Evolutionary conservation across 1,140 invertebrate genomes (phyloP).

Genomic region (Pteromalus puparum): DNA sequence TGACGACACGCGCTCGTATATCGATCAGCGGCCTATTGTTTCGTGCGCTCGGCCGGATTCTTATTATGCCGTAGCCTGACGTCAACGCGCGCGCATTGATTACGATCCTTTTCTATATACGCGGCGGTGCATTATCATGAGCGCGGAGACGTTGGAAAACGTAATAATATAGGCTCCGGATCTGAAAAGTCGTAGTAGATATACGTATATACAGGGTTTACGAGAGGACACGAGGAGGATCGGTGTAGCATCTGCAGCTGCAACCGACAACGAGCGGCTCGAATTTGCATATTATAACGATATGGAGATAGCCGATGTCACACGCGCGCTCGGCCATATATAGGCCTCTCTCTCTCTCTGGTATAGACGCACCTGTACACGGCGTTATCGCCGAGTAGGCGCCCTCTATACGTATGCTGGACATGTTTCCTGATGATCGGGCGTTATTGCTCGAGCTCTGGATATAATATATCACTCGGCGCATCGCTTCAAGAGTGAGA

Average conservation of each 20-base stretch:
- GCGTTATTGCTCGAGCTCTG: slow-evolving; percentile 32
- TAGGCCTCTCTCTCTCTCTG: background rate
- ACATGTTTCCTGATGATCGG: slow-evolving; percentile 40
- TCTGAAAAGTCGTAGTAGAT: too few relatives aligned
- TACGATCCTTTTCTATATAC: slow-evolving; percentile 23
- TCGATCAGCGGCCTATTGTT: slow-evolving; percentile 45
- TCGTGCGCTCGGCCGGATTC: slow-evolving; percentile 20
- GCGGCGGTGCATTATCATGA: too few relatives aligned
- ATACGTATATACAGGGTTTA: background rate
- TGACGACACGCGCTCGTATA: slow-evolving; percentile 45
- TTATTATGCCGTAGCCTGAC: slow-evolving; percentile 29
- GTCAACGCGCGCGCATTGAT: slow-evolving; percentile 40
- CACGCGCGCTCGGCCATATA: slow-evolving; percentile 23
- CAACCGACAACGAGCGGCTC: background rate
- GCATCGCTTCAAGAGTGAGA: background rate
- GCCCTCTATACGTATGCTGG: slow-evolving; percentile 5
- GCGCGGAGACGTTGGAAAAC: too few relatives aligned
- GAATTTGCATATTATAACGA: slow-evolving; percentile 55
- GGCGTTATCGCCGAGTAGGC: background rate
- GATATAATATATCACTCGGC: slow-evolving; percentile 41
- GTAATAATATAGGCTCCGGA: too few relatives aligned
- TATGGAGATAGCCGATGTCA: slow-evolving; percentile 44
- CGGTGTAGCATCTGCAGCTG: slow-evolving; percentile 33
- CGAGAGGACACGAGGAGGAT: slow-evolving; percentile 12
- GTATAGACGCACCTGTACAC: slow-evolving; percentile 7